Evolutionary conservation across 92 coral and sea anemone species (phyloP).

Genomic region (Blastomussa wellsi): DNA sequence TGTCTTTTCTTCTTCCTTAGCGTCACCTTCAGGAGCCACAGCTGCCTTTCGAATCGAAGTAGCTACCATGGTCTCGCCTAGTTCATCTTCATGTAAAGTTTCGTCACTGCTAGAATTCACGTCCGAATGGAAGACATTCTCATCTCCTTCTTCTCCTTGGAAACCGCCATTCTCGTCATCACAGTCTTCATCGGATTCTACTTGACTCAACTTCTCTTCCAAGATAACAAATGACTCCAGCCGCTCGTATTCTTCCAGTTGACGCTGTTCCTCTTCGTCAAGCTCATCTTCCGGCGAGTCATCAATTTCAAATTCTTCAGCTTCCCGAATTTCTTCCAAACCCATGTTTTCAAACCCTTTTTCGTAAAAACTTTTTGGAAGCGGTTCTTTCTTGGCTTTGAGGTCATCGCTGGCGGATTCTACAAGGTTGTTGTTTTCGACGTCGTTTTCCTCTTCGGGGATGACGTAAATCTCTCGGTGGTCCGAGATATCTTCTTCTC

Average conservation of each 20-base stretch:
- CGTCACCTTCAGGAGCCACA: conserved; percentile 22
- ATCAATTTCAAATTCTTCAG: conserved; percentile 60
- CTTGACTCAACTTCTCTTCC: conserved; percentile 90
- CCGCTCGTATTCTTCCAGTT: conserved; percentile 87
- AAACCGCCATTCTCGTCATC: conserved; percentile 57
- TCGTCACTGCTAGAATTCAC: conserved; percentile 71
- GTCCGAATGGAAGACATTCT: conserved; percentile 44
- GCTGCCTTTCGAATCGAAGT: conserved; percentile 48
- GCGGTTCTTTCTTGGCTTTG: conserved; percentile 6
- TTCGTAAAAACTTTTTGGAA: conserved; percentile 36
- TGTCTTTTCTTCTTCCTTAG: conserved; percentile 44
- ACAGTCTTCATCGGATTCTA: conserved; percentile 78
- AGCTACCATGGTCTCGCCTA: conserved; percentile 62
- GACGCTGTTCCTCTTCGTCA: conserved; percentile 74
- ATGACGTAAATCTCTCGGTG: conserved; percentile 90
- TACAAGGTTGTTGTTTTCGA: conserved; percentile 52
- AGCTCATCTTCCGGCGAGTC: conserved; percentile 47
- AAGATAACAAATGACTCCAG: conserved; percentile 86
- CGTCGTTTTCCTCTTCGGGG: conserved; percentile 78
- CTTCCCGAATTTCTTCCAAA: conserved; percentile 72
- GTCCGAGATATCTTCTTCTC: conserved; percentile 73
- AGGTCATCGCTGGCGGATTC: conserved; percentile 29
- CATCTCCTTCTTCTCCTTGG: conserved; percentile 54
- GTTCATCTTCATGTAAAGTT: conserved; percentile 76
- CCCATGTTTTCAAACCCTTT: conserved; percentile 63